Percentiles rank a stretch among this genome's conserved stretches.
Evolutionary conservation across 2,888 invertebrate genomes (phyloP).

Genomic region (Hydraecia micacea): DNA sequence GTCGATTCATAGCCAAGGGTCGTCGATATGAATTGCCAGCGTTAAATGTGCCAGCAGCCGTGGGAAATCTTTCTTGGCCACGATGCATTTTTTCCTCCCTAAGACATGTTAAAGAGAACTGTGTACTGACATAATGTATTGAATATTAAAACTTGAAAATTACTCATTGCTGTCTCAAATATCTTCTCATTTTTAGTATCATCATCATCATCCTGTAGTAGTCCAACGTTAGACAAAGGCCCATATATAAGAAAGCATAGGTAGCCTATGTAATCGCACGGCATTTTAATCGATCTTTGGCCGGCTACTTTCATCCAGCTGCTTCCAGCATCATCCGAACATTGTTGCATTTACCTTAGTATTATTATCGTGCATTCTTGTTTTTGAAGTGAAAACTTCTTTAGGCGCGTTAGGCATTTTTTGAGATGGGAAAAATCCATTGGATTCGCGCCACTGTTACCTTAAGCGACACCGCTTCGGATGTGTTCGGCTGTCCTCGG

Average conservation of each 20-base stretch:
- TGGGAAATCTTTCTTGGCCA: constrained; percentile 75
- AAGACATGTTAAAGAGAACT: constrained; percentile 5
- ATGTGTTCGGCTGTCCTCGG: too few species aligned
- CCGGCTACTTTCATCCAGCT: neutral
- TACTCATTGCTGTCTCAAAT: neutral
- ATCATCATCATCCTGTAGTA: neutral
- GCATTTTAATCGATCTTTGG: neutral
- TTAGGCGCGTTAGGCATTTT: too few species aligned
- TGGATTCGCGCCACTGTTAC: too few species aligned
- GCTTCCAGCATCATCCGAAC: neutral
- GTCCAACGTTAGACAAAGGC: neutral
- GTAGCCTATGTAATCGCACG: neutral
- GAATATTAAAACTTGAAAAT: constrained; percentile 2
- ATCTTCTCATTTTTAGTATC: neutral
- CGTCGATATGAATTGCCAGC: constrained; percentile 79
- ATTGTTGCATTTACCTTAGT: neutral
- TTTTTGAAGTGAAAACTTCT: too few species aligned
- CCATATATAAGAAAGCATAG: too few species aligned
- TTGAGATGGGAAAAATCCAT: too few species aligned
- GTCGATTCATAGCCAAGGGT: constrained; percentile 78
- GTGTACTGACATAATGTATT: constrained; percentile 13
- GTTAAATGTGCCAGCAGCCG: constrained; percentile 70
- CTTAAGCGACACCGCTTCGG: too few species aligned
- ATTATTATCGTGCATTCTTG: neutral
- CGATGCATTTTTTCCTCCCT: constrained; percentile 58